Evolutionary conservation across 2,888 invertebrate genomes (phyloP).

Genomic region (Phorcus lineatus): DNA sequence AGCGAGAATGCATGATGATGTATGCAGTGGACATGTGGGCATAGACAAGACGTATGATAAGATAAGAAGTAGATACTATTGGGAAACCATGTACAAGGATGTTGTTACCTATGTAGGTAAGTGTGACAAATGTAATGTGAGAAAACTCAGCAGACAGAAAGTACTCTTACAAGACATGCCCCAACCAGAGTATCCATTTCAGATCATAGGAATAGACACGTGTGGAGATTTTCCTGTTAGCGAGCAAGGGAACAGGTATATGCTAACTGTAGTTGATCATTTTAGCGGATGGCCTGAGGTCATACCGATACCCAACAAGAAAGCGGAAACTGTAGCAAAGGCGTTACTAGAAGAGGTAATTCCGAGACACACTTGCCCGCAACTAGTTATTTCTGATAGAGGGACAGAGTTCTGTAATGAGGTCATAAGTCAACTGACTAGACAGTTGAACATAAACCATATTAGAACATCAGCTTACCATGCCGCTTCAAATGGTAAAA

Average conservation of each 20-base stretch:
- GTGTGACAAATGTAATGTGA: constrained; percentile 9
- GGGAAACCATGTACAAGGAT: constrained; percentile 22
- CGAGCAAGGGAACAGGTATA: not conserved
- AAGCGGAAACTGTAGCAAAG: not conserved
- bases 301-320: not conserved
- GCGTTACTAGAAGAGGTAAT: not conserved
- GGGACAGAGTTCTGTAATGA: constrained; percentile 13
- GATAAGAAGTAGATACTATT: not conserved
- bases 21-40: not conserved
- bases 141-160: not conserved
- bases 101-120: not conserved
- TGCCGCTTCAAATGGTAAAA: constrained; percentile 7
- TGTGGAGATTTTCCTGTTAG: not conserved
- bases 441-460: not conserved
- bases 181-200: not conserved
- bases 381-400: not conserved
- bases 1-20: not conserved
- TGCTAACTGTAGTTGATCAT: constrained; percentile 10
- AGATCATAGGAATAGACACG: constrained; percentile 12
- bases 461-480: not conserved
- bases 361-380: not conserved
- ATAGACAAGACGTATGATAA: constrained; percentile 7
- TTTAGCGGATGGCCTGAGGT: constrained; percentile 24
- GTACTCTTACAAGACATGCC: not conserved
- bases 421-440: not conserved